Evolutionary conservation across 2,797 vertebrate genomes (phyloP), one percentile per base, ranked within the genome.

Genomic region (Pangasius macronema): DNA sequence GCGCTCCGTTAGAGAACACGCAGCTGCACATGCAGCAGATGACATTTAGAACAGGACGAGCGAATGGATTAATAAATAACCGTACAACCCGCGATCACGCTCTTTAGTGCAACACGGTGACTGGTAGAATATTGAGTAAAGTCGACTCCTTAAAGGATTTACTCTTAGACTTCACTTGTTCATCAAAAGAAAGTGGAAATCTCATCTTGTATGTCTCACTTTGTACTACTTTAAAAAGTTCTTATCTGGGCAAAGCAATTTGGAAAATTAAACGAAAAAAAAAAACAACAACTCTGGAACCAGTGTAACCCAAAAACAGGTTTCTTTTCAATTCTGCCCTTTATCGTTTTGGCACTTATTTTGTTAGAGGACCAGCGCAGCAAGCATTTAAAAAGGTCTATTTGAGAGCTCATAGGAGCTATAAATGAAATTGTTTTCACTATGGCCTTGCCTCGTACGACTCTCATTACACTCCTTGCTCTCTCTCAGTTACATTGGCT

Each of bases 21-120:
- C 39, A 46, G 39, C 24, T n/a, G 49, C 59, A 51, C 63, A 22
- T 59, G 53, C 53, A 39, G 53, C 22, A 59, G 77, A 80, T 81
- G 82, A 83, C 82, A 83, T 49, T 65, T 49, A 83, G 24, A 75
- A 49, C 57, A 68, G 83, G 70, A 46, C 1, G 33, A 53, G 83
- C 8, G 22, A 46, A 18, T 18, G 79, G 79, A 18, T 42, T 42
- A 42, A n/a, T 57, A 80, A 59, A 57, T 59, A 39, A 80, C 5
- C 10, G 33, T 7, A 39, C 33, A 27, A 6, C 77, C 33, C 1
- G 53, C 59, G 3, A 59, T 39, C n/a, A 14, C 16, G 2, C 16
- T 77, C 75, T 77, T 77, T 33, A 33, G n/a, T 10, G 8, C 3
- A 33, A 33, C 33, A 77, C 7, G 1, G 20, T 0, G 53, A 14